Percentiles rank a stretch among this genome's conserved stretches.
phyloP scores from a whole-genome alignment of 2,888 invertebrate species.

The Colletes collaris region DNA sequence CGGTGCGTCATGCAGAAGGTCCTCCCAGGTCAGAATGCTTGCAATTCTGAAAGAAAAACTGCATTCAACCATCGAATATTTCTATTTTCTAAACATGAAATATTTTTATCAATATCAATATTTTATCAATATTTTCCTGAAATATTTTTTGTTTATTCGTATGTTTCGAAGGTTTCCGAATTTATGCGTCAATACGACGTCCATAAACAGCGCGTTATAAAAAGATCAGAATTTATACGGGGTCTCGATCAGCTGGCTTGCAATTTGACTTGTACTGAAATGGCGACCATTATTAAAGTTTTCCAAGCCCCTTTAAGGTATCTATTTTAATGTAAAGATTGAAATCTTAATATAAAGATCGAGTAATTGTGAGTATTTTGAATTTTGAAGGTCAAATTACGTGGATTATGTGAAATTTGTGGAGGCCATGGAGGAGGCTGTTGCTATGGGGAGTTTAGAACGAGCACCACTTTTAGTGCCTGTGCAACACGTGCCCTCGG shows the following conservation, averaged over 20 bases:
- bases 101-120: too few species aligned
- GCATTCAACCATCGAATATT: too few species aligned
- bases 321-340: constrained; percentile 3
- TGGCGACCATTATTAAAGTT: constrained; percentile 89
- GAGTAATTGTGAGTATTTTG: background rate
- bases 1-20: too few species aligned
- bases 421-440: constrained; percentile 88
- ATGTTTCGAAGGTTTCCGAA: constrained; percentile 84
- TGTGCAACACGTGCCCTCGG: constrained; percentile 88
- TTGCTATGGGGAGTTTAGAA: constrained; percentile 86
- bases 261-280: constrained; percentile 87
- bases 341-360: too few species aligned
- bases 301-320: constrained; percentile 80
- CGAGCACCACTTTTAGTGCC: constrained; percentile 88
- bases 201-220: constrained; percentile 86
- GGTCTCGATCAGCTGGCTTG: constrained; percentile 88
- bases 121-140: too few species aligned
- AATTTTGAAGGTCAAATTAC: constrained; percentile 42
- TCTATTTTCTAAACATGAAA: too few species aligned
- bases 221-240: constrained; percentile 88
- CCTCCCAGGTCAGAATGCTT: too few species aligned
- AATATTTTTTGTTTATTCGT: too few species aligned
- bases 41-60: too few species aligned
- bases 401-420: constrained; percentile 88
- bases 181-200: constrained; percentile 88